These are phyloP conservation scores for Erythrocercus mccallii DNA, from an alignment of 2,113 vertebrate species.

Conservation along the genomic window DNA sequence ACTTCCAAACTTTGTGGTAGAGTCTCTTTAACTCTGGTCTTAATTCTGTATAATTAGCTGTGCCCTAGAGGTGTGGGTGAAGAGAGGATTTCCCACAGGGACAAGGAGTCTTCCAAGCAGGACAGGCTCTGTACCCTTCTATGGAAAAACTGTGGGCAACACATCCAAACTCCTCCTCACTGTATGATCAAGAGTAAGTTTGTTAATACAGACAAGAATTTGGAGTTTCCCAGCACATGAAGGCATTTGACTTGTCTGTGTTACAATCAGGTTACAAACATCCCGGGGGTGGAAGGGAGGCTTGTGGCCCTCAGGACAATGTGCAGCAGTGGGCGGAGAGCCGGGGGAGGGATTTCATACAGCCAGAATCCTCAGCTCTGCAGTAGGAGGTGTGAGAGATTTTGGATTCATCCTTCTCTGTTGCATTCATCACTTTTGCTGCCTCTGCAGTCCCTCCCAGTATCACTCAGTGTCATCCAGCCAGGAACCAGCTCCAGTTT, in stretches of 20 bases:
- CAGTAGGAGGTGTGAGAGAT: background rate
- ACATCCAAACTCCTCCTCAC: background rate
- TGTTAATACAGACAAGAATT: background rate
- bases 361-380: background rate
- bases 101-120: background rate
- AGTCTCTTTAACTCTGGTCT: conserved; percentile 2
- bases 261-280: background rate
- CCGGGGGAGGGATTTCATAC: background rate
- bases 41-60: background rate
- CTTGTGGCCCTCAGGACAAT: background rate
- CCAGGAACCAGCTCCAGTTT: background rate
- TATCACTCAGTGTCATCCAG: background rate
- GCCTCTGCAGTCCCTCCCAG: background rate
- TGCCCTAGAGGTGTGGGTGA: background rate
- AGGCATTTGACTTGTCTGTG: background rate
- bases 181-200: background rate
- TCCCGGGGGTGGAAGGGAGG: background rate
- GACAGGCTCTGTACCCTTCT: background rate
- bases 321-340: background rate
- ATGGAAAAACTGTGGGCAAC: background rate
- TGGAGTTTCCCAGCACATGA: background rate
- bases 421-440: background rate
- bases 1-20: background rate
- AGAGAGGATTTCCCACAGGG: background rate
- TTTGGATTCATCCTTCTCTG: background rate